Evolutionary conservation across 2,888 invertebrate genomes (phyloP).

Genomic region (Notocelia uddmanniana): DNA sequence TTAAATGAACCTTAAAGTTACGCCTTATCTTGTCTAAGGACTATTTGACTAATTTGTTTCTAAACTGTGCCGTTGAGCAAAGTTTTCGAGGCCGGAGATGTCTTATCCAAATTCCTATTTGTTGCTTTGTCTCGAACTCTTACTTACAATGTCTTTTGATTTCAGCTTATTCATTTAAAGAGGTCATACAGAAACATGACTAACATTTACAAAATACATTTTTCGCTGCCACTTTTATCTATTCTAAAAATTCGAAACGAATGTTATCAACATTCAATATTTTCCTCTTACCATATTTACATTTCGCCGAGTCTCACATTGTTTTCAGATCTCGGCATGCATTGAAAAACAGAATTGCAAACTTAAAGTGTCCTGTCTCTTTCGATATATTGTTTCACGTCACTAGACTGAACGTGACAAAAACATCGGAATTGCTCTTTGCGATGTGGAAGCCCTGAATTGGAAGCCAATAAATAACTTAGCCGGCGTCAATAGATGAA

Average conservation of each 20-base stretch:
- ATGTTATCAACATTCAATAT: constrained; percentile 9
- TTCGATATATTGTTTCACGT: neutral
- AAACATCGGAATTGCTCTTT: constrained; percentile 18
- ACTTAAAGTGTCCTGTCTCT: constrained; percentile 2
- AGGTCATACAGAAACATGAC: neutral
- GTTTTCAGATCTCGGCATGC: constrained; percentile 12
- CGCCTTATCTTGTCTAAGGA: constrained; percentile 19
- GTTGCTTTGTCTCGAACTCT: neutral
- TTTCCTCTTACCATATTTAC: constrained; percentile 17
- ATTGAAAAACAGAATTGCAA: constrained; percentile 6
- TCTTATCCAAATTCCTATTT: constrained; percentile 17
- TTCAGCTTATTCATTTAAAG: neutral
- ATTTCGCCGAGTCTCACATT: constrained; percentile 3
- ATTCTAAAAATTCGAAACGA: neutral
- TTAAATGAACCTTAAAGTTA: constrained; percentile 26
- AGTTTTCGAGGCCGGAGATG: constrained; percentile 17
- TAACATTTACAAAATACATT: neutral
- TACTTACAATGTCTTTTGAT: neutral
- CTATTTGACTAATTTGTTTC: constrained; percentile 39
- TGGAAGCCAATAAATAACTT: constrained; percentile 42
- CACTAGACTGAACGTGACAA: constrained; percentile 6
- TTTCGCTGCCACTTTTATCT: neutral
- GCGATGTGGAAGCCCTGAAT: neutral
- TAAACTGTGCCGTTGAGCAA: constrained; percentile 32
- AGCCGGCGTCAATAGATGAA: constrained; percentile 38